Conservation (phyloP, 2,888 invertebrate species). For the Caradrina kadenii region DNA sequence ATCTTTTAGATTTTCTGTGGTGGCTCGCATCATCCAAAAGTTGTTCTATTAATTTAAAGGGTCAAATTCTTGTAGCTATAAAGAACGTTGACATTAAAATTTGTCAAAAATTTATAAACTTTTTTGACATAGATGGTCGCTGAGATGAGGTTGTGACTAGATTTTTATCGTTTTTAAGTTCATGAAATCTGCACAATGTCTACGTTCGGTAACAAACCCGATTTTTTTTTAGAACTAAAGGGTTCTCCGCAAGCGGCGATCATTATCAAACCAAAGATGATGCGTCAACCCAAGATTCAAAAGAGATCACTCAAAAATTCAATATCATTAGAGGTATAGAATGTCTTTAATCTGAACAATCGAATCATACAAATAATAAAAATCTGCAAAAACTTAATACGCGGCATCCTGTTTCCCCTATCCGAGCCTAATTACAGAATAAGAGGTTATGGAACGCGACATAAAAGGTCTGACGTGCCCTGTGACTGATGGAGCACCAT, state of each 20-base stretch:
- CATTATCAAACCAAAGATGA: conserved; percentile 4
- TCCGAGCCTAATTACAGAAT: conserved; percentile 84
- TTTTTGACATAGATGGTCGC: too few species aligned
- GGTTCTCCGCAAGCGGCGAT: neutral
- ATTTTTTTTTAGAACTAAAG: neutral
- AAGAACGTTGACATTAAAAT: too few species aligned
- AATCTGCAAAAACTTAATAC: conserved; percentile 72
- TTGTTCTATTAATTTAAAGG: neutral
- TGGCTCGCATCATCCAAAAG: neutral
- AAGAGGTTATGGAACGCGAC: conserved; percentile 71
- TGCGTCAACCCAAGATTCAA: neutral
- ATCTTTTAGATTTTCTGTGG: conserved; percentile 25
- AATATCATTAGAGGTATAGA: conserved; percentile 41
- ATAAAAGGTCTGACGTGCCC: conserved; percentile 78
- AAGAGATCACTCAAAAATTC: conserved; percentile 26
- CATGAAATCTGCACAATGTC: too few species aligned
- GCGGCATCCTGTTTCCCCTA: conserved; percentile 82
- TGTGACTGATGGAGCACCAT: conserved; percentile 84
- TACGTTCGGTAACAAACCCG: too few species aligned
- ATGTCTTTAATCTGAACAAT: conserved; percentile 34
- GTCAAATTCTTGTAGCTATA: too few species aligned
- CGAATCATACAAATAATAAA: conserved; percentile 59
- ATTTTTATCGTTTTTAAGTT: too few species aligned
- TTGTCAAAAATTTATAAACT: too few species aligned
- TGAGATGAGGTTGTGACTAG: too few species aligned